These are phyloP conservation scores for Drosophila kepulauana DNA, from an alignment of 1,140 invertebrate genomes.

Conservation along the genomic window DNA sequence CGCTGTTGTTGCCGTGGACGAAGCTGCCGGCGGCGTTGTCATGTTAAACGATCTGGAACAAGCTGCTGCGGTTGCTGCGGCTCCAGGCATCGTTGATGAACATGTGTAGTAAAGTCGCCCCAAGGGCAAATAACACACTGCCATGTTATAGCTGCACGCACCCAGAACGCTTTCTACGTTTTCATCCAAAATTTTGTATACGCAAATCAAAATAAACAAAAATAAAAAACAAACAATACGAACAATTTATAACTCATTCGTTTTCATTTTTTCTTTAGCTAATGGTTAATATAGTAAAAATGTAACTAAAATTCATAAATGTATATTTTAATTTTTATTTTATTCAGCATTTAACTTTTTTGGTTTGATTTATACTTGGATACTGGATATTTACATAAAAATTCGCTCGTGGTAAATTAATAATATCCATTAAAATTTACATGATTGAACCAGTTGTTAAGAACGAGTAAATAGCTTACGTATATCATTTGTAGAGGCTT, in stretches of 20 bases:
- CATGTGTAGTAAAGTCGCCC: slow-evolving; percentile 45
- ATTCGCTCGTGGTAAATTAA: too few species aligned
- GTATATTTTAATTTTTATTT: too few species aligned
- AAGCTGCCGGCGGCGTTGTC: slow-evolving; percentile 72
- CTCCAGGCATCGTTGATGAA: slow-evolving; percentile 54
- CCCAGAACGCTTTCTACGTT: slow-evolving; percentile 68
- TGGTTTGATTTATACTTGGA: too few species aligned
- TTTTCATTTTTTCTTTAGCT: too few species aligned
- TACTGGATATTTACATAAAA: too few species aligned
- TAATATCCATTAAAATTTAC: too few species aligned
- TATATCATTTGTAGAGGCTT: background rate
- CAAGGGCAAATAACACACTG: slow-evolving; percentile 52
- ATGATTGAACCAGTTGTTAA: background rate
- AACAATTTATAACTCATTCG: background rate
- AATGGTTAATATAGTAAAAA: too few species aligned
- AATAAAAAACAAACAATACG: slow-evolving; percentile 15
- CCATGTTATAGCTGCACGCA: slow-evolving; percentile 61
- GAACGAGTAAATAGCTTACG: background rate
- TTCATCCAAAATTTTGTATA: slow-evolving; percentile 72
- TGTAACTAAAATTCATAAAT: too few species aligned
- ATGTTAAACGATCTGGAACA: slow-evolving; percentile 74
- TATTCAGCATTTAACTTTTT: too few species aligned
- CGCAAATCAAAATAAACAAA: slow-evolving; percentile 57
- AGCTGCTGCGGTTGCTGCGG: slow-evolving; percentile 49
- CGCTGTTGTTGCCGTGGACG: slow-evolving; percentile 73